Conservation (phyloP, 2,797 vertebrate genomes). For the Sternotherus odoratus region DNA sequence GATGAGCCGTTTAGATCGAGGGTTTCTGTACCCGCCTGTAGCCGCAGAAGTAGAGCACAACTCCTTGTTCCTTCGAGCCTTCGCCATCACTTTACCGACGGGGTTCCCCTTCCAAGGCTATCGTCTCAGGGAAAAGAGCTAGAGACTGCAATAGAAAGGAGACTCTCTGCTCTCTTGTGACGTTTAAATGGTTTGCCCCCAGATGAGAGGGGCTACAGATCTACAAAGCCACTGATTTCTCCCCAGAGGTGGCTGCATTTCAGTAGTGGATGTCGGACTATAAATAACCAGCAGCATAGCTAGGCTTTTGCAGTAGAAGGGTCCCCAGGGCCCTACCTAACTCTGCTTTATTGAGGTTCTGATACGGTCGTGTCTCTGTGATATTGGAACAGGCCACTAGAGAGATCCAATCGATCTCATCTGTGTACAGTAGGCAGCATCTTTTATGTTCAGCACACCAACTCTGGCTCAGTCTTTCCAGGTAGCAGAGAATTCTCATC, state of each 20-base stretch:
- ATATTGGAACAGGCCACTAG: slow-evolving; percentile 36
- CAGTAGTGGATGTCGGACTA: slow-evolving; percentile 32
- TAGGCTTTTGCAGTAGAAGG: slow-evolving; percentile 49
- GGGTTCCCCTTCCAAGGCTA: neutral
- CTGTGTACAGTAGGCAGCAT: slow-evolving; percentile 43
- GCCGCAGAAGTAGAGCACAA: neutral
- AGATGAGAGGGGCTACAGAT: slow-evolving; percentile 42
- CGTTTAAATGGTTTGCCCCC: slow-evolving; percentile 44
- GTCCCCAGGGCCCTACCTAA: slow-evolving; percentile 34
- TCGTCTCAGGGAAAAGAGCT: slow-evolving; percentile 33
- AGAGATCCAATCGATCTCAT: slow-evolving; percentile 55
- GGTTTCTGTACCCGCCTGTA: neutral
- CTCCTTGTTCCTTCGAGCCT: slow-evolving; percentile 56
- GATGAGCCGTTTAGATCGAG: too few species aligned
- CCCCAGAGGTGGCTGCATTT: slow-evolving; percentile 40
- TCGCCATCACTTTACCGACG: neutral
- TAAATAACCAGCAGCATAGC: slow-evolving; percentile 42
- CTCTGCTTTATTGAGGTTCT: slow-evolving; percentile 57
- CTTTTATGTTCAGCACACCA: slow-evolving; percentile 32
- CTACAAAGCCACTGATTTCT: slow-evolving; percentile 22
- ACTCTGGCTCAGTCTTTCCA: neutral
- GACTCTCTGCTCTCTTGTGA: neutral
- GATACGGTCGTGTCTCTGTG: slow-evolving; percentile 39
- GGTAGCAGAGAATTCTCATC: slow-evolving; percentile 57
- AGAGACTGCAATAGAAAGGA: slow-evolving; percentile 46